Percentiles rank a stretch among this genome's conserved stretches.
phyloP scores from a whole-genome alignment of 1,140 invertebrate species.

The Bombus confusus region DNA sequence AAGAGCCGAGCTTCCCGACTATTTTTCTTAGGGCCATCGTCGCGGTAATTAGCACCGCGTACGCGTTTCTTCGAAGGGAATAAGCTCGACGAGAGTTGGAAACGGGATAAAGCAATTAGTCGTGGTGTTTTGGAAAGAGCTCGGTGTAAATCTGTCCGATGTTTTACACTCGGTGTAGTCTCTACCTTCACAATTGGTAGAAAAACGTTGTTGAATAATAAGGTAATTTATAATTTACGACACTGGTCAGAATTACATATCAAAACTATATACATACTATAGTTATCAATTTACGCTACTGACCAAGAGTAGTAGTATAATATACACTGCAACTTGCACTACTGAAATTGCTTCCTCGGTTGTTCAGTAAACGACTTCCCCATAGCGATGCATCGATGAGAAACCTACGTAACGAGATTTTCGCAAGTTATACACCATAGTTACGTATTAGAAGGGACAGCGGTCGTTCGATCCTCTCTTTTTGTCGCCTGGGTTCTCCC shows the following conservation, averaged over 20 bases:
- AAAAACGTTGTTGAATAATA: not conserved
- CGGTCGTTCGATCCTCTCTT: constrained; percentile 31
- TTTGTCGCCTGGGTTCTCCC: constrained; percentile 28
- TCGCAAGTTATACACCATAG: no score
- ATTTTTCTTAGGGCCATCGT: not conserved
- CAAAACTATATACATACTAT: no score
- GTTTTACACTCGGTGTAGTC: not conserved
- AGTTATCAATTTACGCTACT: no score
- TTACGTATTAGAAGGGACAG: constrained; percentile 13
- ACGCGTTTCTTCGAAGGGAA: not conserved
- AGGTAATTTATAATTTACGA: no score
- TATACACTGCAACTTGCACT: no score
- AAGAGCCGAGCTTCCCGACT: not conserved
- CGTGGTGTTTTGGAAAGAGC: not conserved
- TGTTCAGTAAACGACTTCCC: no score
- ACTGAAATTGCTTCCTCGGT: no score
- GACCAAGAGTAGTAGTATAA: no score
- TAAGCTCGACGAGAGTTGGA: not conserved
- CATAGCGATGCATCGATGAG: no score
- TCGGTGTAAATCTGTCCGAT: no score
- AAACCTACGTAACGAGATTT: no score
- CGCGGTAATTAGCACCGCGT: not conserved
- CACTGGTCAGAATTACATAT: accelerated
- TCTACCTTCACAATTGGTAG: not conserved
- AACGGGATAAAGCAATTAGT: not conserved